Conservation (phyloP, 2,797 vertebrate genomes). For the Acipenser ruthenus region DNA sequence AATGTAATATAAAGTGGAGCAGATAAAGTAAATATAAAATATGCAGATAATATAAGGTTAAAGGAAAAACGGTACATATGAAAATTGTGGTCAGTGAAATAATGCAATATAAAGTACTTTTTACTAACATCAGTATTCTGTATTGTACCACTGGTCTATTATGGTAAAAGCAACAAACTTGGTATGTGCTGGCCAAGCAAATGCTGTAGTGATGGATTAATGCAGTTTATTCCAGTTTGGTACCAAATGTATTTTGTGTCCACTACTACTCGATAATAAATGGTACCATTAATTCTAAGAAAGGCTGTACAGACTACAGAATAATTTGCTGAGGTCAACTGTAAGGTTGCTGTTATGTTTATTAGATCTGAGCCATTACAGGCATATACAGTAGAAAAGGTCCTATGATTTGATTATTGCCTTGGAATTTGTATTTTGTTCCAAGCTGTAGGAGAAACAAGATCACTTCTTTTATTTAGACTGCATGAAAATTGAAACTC, state of each 20-base stretch:
- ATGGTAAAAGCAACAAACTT: neutral
- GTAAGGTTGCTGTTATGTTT: neutral
- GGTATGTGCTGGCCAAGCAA: constrained; percentile 1
- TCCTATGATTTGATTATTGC: neutral
- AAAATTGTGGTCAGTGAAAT: no score
- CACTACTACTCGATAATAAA: constrained; percentile 2
- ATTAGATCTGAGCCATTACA: constrained; percentile 6
- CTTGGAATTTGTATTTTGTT: neutral
- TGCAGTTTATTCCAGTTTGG: constrained; percentile 7
- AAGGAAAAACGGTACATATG: no score
- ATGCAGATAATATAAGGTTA: no score
- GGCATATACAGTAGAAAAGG: neutral
- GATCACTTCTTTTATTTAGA: constrained; percentile 12
- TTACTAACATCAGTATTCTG: neutral
- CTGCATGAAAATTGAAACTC: constrained; percentile 20
- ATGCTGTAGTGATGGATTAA: constrained; percentile 3
- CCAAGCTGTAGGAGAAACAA: constrained; percentile 11
- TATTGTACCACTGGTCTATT: neutral
- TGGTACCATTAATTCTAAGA: constrained; percentile 4
- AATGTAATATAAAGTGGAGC: no score
- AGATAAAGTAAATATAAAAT: no score
- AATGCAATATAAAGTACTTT: no score
- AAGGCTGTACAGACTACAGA: neutral
- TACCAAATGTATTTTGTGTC: constrained; percentile 4
- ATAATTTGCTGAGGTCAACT: neutral